Conservation (phyloP, 2,797 vertebrate genomes). For the Poecilia picta region DNA sequence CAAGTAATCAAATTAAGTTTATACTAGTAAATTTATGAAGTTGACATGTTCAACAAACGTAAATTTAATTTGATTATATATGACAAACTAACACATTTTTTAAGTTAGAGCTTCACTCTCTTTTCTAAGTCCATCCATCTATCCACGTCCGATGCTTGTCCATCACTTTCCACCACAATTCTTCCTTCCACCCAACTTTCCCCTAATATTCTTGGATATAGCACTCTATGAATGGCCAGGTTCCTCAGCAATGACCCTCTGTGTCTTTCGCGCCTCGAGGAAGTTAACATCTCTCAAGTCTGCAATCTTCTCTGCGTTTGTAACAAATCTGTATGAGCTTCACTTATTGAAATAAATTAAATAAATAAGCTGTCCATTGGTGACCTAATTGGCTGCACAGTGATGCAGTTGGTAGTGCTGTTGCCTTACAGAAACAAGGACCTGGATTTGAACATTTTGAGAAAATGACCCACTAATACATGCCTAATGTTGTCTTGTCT, state of each 20-base stretch:
- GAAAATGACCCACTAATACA: neutral
- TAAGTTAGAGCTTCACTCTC: too few species aligned
- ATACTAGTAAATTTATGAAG: too few species aligned
- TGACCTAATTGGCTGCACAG: neutral
- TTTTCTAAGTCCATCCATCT: neutral
- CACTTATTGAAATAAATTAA: neutral
- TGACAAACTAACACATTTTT: too few species aligned
- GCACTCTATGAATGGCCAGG: neutral
- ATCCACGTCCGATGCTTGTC: neutral
- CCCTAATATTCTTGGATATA: neutral
- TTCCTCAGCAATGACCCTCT: neutral
- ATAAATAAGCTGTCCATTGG: neutral
- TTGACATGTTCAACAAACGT: too few species aligned
- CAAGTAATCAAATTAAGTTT: too few species aligned
- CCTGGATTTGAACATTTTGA: neutral
- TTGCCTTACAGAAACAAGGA: neutral
- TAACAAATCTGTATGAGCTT: neutral
- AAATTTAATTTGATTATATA: too few species aligned
- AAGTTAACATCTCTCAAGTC: neutral
- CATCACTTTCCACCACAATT: neutral
- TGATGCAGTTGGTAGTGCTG: neutral
- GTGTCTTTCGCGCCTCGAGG: neutral
- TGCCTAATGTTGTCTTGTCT: constrained; percentile 2
- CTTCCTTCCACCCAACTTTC: neutral
- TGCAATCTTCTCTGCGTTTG: neutral